Evolutionary conservation across 2,888 invertebrate species (phyloP).

Genomic region (Oxycera nigricornis): DNA sequence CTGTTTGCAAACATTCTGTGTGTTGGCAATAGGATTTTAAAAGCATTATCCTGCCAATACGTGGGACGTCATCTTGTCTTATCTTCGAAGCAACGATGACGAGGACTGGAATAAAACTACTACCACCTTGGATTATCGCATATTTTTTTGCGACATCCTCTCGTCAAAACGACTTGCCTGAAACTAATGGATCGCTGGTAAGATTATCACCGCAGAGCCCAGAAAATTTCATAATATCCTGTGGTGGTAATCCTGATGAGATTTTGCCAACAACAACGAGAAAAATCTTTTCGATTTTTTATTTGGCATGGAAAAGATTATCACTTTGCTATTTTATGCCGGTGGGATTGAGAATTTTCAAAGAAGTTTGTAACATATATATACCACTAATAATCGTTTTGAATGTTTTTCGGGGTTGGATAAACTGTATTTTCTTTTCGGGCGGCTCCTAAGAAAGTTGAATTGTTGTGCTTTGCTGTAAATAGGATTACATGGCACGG

Average conservation of each 20-base stretch:
- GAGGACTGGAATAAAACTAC: background rate
- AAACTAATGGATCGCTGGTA: slow-evolving; percentile 36
- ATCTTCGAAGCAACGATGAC: no score
- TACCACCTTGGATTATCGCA: slow-evolving; percentile 16
- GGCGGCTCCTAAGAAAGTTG: background rate
- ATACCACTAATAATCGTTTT: background rate
- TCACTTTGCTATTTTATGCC: background rate
- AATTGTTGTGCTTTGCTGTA: background rate
- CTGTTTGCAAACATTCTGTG: slow-evolving; percentile 43
- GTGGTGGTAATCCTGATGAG: slow-evolving; percentile 33
- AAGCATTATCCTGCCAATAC: background rate
- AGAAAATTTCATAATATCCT: slow-evolving; percentile 29
- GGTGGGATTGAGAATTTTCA: slow-evolving; percentile 10
- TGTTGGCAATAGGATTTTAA: background rate
- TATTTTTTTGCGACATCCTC: background rate
- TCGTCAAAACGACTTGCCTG: background rate
- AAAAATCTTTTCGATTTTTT: background rate
- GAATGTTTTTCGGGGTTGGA: background rate
- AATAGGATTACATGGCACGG: slow-evolving; percentile 26
- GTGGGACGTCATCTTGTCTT: background rate
- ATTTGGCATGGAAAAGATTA: background rate
- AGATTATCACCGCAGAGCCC: slow-evolving; percentile 33
- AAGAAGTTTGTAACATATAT: slow-evolving; percentile 32
- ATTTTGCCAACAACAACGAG: slow-evolving; percentile 20
- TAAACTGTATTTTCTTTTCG: background rate